Evolutionary conservation across 2,888 invertebrate species (phyloP), one percentile per base, ranked within the genome.

Genomic region (Terebella lapidaria): DNA sequence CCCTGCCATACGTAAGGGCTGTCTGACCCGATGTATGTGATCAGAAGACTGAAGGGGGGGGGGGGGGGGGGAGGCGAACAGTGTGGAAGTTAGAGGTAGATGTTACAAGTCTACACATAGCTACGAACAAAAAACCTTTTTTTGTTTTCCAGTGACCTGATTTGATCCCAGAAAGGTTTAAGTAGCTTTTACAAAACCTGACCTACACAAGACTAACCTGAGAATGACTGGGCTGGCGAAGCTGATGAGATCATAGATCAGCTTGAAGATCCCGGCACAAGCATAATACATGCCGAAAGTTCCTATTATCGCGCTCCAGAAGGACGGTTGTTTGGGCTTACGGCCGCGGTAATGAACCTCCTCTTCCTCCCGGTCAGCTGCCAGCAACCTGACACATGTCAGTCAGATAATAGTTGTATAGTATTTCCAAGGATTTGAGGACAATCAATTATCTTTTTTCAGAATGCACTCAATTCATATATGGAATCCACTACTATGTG

Each of bases 1-100:
- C 96, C 94, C 77, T 89, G 90, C 94, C 94, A 95, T 71, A 85
- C 74, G 0, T 51, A 58, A 5, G 86, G 84, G n/a, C 67, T 65
- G 20, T 69, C 62, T 20, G 65, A 62, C 26, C 70, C 68, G 1
- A 72, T 71, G 65, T 71, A 77, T 3, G 60, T 64, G 47, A 78
- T 75, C 62, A 78, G 59, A 15, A 71, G 57, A 54, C 78, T 77
- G 66, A 10, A 71, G 69, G 26, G 56, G 55, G 29, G n/a, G 54
- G n/a, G n/a, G n/a, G n/a, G n/a, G n/a, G n/a, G n/a, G n/a, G n/a
- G n/a, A n/a, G n/a, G n/a, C n/a, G n/a, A n/a, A n/a, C n/a, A n/a
- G n/a, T n/a, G n/a, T n/a, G n/a, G n/a, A n/a, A n/a, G n/a, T n/a
- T n/a, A n/a, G n/a, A n/a, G n/a, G n/a, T n/a, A n/a, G n/a, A n/a